phyloP scores from a whole-genome alignment of 2,113 vertebrate genomes.

The Daboia siamensis region DNA sequence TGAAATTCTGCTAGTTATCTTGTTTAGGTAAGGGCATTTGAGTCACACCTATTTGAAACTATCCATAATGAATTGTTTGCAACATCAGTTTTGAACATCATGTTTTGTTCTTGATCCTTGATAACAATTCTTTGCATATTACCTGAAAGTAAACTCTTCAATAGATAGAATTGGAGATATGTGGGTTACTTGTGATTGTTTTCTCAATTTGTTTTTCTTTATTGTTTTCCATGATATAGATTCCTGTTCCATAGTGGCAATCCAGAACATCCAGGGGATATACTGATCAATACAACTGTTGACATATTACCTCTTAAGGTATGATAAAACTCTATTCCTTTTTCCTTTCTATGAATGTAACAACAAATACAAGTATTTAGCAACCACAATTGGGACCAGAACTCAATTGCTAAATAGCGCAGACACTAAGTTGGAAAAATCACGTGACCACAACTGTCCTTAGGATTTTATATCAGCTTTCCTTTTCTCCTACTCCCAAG shows the following conservation, averaged over 20 bases:
- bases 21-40: neutral
- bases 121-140: neutral
- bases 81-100: neutral
- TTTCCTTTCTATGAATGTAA: neutral
- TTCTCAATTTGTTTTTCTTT: neutral
- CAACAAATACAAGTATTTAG: constrained; percentile 7
- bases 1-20: neutral
- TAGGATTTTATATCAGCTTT: neutral
- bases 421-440: neutral
- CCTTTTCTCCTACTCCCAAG: neutral
- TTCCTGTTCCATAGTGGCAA: constrained; percentile 97
- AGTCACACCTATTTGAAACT: neutral
- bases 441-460: neutral
- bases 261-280: constrained; percentile 93
- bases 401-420: neutral
- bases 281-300: constrained; percentile 90
- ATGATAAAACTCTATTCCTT: constrained; percentile 26
- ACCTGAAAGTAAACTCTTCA: neutral
- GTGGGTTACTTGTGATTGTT: neutral
- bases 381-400: neutral
- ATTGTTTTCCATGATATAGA: constrained; percentile 68
- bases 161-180: neutral
- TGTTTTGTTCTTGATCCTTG: neutral
- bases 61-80: neutral
- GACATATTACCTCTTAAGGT: constrained; percentile 92